phyloP scores from a whole-genome alignment of 2,888 invertebrate genomes.

The Cryptocephalus primarius region DNA sequence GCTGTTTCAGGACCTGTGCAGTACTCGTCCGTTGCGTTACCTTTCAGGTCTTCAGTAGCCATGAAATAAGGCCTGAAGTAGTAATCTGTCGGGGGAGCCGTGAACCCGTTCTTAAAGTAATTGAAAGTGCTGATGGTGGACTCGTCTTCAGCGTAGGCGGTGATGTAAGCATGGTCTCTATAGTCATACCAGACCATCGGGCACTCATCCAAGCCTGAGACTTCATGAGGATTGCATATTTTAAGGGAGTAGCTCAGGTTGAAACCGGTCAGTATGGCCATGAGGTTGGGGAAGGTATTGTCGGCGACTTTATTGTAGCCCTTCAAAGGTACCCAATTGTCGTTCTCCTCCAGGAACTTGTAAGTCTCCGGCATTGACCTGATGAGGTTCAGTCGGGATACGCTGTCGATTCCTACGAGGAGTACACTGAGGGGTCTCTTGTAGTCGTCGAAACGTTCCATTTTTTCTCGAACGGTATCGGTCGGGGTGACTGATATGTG shows the following conservation, averaged over 20 bases:
- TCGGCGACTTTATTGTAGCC: constrained; percentile 60
- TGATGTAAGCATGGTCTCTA: constrained; percentile 57
- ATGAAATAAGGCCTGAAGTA: constrained; percentile 64
- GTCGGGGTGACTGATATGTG: constrained; percentile 38
- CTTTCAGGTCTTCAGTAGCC: constrained; percentile 50
- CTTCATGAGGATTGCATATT: constrained; percentile 39
- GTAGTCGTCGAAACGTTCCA: constrained; percentile 15
- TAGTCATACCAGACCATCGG: constrained; percentile 70
- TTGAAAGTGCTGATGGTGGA: constrained; percentile 63
- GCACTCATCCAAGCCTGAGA: constrained; percentile 54
- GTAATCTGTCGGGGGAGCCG: constrained; percentile 64
- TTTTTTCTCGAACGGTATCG: constrained; percentile 21
- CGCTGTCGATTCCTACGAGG: constrained; percentile 74
- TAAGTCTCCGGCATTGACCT: constrained; percentile 63
- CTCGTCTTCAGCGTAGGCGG: constrained; percentile 70
- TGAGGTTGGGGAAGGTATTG: constrained; percentile 82
- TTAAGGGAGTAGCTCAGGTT: constrained; percentile 35
- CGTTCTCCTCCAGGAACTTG: constrained; percentile 46
- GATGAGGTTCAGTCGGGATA: constrained; percentile 68
- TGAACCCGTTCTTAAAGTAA: constrained; percentile 59
- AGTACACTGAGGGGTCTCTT: constrained; percentile 50
- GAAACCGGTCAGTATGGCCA: constrained; percentile 57
- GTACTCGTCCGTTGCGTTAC: constrained; percentile 41
- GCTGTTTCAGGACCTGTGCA: constrained; percentile 53
- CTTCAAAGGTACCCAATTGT: constrained; percentile 23